Base-by-base conservation (phyloP, 2,113 vertebrate genomes). In the Cavia porcellus region DNA sequence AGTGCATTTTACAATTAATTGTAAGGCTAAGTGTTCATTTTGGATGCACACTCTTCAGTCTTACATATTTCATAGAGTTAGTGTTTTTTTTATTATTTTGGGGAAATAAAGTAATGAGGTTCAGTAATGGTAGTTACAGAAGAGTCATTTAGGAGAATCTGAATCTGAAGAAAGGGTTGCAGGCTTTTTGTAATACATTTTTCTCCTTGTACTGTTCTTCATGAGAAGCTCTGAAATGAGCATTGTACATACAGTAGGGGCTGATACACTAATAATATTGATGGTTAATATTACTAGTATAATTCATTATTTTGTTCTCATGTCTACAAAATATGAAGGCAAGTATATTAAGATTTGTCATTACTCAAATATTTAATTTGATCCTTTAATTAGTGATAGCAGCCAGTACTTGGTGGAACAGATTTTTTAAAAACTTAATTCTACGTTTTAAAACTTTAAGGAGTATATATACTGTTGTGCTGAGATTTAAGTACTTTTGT, bases 281-380 rank as follows among this genome's bases (percentile, higher is more conserved):
- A 77, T 82, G 13, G 62, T 94, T 75, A 61, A 70, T 14, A 42
- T 94, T 81, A 35, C 61, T 5, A 30, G 35, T 38, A 1, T 90
- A 68, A 75, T 72, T 96, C 8, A 89, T 14, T 52, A 42, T 77
- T 93, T 94, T 28, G 4, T 12, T 97, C 81, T 86, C 62, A 50
- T 85, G 10, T 79, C 14, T 91, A 12, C 10, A 93, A 68, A 95
- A 84, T 75, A 68, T 96, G 70, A 96, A 92, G 32, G 3, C 55
- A 84, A 62, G 14, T 86, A 20, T 57, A 17, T 97, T 38, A 89
- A 55, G n/a, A 12, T 90, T 91, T 92, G 22, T 95, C 74, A 57
- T 68, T n/a, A 89, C 35, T 85, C 25, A 68, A 4, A 79, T 90
- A 59, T 95, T 96, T 97, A 80, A 81, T 96, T 95, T 86, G 22